Base-by-base conservation (phyloP, 92 coral and sea anemone species). In the Heliopora coerulea region DNA sequence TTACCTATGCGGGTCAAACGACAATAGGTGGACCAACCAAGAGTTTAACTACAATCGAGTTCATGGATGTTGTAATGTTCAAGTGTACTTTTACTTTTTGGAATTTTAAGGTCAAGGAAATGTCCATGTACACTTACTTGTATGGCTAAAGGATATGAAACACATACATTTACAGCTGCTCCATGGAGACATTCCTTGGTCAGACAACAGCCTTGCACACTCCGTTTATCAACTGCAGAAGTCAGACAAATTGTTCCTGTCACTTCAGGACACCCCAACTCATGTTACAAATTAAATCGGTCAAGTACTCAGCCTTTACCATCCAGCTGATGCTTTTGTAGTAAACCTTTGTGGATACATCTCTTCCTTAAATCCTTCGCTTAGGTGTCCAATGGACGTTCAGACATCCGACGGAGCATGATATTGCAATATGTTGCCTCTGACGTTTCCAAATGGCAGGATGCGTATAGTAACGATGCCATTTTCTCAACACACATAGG, bases 51-150 rank as follows among this genome's bases (percentile, higher is more conserved):
- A 80, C 24, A 17, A 39, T 24, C 8, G 23, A 21, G 2, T 12
- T 1, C 39, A 26, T 0, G 27, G 4, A 0, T 23, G 28, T 4
- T 0, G 13, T 13, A 84, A 84, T 26, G 49, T 74, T 52, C 75
- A 62, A 0, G 52, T 83, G 3, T 67, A 56, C 26, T 66, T 82
- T 18, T 82, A 82, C 32, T n/a, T 79, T 4, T 82, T 83, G 40
- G 78, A 83, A 37, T 83, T 82, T 41, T 73, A 82, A 37, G 10
- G 58, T 2, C 26, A 83, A 2, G 86, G 86, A 1, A 83, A 83
- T 0, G 79, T 69, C 0, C 84, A 79, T 27, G 17, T 79, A 35
- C 79, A 79, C 29, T 32, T 79, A 3, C 72, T 69, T 20, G 79
- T 69, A 0, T 79, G 84, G 79, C 34, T 72, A 65, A 72, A 72